These are phyloP conservation scores for Tympanoctomys barrerae DNA, from an alignment of 2,797 vertebrate genomes.

Conservation along the genomic window DNA sequence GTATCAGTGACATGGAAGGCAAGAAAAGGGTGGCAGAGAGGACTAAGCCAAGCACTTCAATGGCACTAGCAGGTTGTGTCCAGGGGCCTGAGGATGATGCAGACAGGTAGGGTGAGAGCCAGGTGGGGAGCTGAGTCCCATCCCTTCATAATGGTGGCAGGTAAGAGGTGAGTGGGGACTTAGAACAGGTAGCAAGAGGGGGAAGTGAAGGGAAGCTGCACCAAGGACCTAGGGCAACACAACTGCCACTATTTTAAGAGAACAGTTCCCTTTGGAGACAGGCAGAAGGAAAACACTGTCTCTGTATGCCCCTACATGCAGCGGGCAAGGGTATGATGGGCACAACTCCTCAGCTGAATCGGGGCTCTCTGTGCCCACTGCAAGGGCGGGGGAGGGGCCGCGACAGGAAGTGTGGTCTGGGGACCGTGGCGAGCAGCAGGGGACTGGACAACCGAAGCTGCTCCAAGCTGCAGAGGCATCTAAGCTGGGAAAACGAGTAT, in stretches of 20 bases:
- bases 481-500: accelerated
- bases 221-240: not conserved
- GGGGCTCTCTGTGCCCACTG: not conserved
- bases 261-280: not conserved
- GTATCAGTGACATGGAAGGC: too few species aligned
- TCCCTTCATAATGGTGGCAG: not conserved
- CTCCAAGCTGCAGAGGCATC: not conserved
- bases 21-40: not conserved
- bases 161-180: not conserved
- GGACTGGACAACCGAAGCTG: not conserved
- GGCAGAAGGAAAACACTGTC: not conserved
- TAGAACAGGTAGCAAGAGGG: not conserved
- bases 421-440: not conserved
- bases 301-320: not conserved
- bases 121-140: not conserved
- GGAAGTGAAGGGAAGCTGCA: not conserved
- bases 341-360: not conserved
- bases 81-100: not conserved
- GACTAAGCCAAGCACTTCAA: not conserved
- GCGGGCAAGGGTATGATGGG: not conserved
- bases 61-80: too few species aligned
- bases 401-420: not conserved
- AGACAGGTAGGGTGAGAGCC: not conserved
- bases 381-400: too few species aligned
- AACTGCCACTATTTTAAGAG: not conserved